phyloP scores from a whole-genome alignment of 2,888 invertebrate species.

The Amphipyra tragopoginis region DNA sequence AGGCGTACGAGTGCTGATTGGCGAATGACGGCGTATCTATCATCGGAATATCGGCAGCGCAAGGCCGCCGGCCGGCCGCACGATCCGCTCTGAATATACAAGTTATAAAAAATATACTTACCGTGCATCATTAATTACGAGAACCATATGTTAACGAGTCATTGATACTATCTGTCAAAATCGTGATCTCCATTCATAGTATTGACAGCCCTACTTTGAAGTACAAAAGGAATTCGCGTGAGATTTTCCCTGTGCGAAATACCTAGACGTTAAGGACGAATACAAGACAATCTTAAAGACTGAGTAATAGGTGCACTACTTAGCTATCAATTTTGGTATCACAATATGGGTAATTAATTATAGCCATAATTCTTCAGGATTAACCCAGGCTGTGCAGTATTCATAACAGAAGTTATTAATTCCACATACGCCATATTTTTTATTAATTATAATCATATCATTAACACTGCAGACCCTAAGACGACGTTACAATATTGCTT shows the following conservation, averaged over 20 bases:
- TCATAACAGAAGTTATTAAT: conserved; percentile 17
- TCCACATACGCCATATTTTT: conserved; percentile 11
- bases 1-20: conserved; percentile 65
- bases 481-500: conserved; percentile 23
- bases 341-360: conserved; percentile 18
- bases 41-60: conserved; percentile 64
- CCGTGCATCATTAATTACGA: conserved; percentile 63
- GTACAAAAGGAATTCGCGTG: conserved; percentile 43
- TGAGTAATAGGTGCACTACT: too few relatives aligned
- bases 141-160: conserved; percentile 58
- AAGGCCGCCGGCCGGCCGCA: conserved; percentile 63
- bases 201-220: conserved; percentile 45
- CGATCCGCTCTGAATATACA: conserved; percentile 73
- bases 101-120: conserved; percentile 57
- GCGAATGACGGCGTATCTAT: conserved; percentile 63
- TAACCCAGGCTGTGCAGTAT: neutral
- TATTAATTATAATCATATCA: conserved; percentile 27
- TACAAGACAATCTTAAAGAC: too few relatives aligned
- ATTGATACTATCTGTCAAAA: conserved; percentile 59
- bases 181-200: conserved; percentile 59
- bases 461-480: conserved; percentile 27
- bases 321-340: conserved; percentile 3
- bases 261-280: too few relatives aligned
- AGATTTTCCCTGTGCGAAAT: conserved; percentile 39
- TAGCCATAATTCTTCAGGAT: neutral